Conservation (phyloP, 2,888 invertebrate species). For the Tachina lurida region DNA sequence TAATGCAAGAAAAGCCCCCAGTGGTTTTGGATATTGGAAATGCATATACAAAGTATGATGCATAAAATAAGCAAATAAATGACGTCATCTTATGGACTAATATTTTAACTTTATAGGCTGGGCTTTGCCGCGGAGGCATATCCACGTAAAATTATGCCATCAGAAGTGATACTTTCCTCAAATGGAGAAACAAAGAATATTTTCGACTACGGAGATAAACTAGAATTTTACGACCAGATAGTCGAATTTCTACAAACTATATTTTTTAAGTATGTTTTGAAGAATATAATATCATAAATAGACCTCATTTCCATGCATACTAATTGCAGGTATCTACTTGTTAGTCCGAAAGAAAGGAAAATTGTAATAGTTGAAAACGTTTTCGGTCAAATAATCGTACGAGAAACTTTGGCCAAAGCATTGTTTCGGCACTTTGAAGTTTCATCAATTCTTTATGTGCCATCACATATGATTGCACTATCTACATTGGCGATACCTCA, state of each 20-base stretch:
- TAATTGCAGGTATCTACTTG: slow-evolving; percentile 89
- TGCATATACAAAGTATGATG: slow-evolving; percentile 94
- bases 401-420: slow-evolving; percentile 94
- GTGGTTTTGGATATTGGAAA: slow-evolving; percentile 95
- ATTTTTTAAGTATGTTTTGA: slow-evolving; percentile 90
- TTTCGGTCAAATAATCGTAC: slow-evolving; percentile 90
- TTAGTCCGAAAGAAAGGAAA: slow-evolving; percentile 96
- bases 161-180: slow-evolving; percentile 88
- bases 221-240: slow-evolving; percentile 92
- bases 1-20: slow-evolving; percentile 93
- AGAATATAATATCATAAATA: not conserved
- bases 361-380: slow-evolving; percentile 96
- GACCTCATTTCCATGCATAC: not conserved
- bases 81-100: slow-evolving; percentile 72
- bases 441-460: slow-evolving; percentile 91
- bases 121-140: slow-evolving; percentile 95
- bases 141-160: slow-evolving; percentile 93
- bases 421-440: slow-evolving; percentile 97
- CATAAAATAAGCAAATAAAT: slow-evolving; percentile 55
- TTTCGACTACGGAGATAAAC: slow-evolving; percentile 86
- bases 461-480: slow-evolving; percentile 92
- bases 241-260: slow-evolving; percentile 94
- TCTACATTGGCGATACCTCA: slow-evolving; percentile 92
- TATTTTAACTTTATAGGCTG: slow-evolving; percentile 85
- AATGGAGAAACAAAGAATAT: slow-evolving; percentile 86